phyloP scores from a whole-genome alignment of 1,140 invertebrate species.

The Papilio polytes region DNA sequence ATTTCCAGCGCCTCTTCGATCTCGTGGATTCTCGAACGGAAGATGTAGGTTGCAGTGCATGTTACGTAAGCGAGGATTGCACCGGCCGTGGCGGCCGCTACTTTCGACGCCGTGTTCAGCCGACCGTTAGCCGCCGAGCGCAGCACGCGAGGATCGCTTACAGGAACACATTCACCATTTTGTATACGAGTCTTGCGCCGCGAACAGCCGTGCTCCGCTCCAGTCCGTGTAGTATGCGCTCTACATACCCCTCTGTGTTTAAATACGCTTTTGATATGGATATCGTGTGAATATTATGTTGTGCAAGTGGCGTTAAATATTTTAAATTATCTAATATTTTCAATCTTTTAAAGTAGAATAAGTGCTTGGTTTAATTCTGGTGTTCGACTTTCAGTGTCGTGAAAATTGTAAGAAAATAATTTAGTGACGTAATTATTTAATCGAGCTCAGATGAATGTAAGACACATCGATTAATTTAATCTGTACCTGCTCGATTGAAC shows the following conservation, averaged over 20 bases:
- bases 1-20: slow-evolving; percentile 79
- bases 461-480: background rate
- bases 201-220: slow-evolving; percentile 56
- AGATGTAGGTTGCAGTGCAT: slow-evolving; percentile 74
- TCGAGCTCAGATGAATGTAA: background rate
- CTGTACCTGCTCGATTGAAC: background rate
- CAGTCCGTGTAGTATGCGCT: slow-evolving; percentile 46
- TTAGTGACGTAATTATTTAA: background rate
- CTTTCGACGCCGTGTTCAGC: slow-evolving; percentile 75
- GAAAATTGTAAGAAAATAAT: background rate
- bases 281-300: slow-evolving; percentile 55
- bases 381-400: slow-evolving; percentile 2
- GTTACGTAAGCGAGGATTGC: slow-evolving; percentile 79
- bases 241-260: slow-evolving; percentile 47
- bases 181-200: slow-evolving; percentile 61
- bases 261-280: slow-evolving; percentile 48
- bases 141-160: slow-evolving; percentile 74
- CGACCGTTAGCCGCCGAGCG: slow-evolving; percentile 64
- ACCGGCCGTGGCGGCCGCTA: slow-evolving; percentile 68
- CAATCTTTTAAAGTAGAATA: slow-evolving; percentile 30
- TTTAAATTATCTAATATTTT: background rate
- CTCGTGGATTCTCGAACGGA: slow-evolving; percentile 61
- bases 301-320: slow-evolving; percentile 61
- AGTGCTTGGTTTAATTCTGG: slow-evolving; percentile 40
- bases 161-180: slow-evolving; percentile 82